phyloP scores from a whole-genome alignment of 2,888 invertebrate genomes.

The Pyrochroa serraticornis region DNA sequence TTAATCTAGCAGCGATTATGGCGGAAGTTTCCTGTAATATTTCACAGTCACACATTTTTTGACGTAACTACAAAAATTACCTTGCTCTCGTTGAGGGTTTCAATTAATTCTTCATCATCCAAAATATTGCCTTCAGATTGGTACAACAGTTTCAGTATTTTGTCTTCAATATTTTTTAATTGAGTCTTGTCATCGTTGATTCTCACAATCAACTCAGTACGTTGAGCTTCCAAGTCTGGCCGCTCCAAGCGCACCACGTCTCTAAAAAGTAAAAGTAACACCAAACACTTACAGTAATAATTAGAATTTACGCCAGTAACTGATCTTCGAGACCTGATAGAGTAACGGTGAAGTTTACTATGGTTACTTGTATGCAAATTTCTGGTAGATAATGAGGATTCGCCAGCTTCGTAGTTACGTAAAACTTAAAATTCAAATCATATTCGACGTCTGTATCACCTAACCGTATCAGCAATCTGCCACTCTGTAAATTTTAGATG shows the following conservation, averaged over 20 bases:
- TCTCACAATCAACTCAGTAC: conserved; percentile 81
- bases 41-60: neutral
- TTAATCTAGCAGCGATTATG: conserved; percentile 85
- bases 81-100: conserved; percentile 88
- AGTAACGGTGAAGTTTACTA: conserved; percentile 93
- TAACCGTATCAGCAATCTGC: conserved; percentile 79
- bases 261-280: conserved; percentile 54
- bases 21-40: conserved; percentile 79
- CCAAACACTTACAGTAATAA: neutral
- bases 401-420: conserved; percentile 88
- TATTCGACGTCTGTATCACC: conserved; percentile 92
- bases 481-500: conserved; percentile 64
- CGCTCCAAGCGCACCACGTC: conserved; percentile 90
- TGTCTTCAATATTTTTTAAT: conserved; percentile 85
- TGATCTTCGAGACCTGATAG: conserved; percentile 90
- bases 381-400: conserved; percentile 95
- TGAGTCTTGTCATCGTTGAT: conserved; percentile 87
- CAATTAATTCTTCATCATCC: conserved; percentile 91
- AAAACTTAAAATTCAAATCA: conserved; percentile 82
- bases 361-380: conserved; percentile 88
- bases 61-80: conserved; percentile 51
- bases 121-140: conserved; percentile 88
- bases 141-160: conserved; percentile 82
- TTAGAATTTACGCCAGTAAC: conserved; percentile 76
- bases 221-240: conserved; percentile 82